Conservation (phyloP, 2,888 invertebrate genomes). For the Epistrophe grossulariae region DNA sequence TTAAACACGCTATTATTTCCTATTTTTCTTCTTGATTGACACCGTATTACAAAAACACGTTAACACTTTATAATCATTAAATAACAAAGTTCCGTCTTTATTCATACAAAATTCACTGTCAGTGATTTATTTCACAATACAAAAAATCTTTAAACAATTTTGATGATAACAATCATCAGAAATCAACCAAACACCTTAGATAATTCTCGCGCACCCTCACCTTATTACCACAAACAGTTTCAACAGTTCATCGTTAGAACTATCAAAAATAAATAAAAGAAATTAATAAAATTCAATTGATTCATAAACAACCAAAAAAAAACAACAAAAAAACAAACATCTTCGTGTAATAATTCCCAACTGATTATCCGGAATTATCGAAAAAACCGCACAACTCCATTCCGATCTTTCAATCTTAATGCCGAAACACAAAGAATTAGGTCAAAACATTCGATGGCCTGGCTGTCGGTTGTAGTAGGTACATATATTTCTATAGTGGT, state of each 20-base stretch:
- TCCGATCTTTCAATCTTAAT: constrained; percentile 3
- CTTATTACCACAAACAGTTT: constrained; percentile 27
- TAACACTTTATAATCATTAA: not conserved
- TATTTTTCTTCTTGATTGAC: not conserved
- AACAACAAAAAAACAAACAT: constrained; percentile 34
- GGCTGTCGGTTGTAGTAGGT: not conserved
- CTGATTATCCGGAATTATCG: constrained; percentile 69
- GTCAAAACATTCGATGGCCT: constrained; percentile 63
- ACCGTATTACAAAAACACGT: not conserved
- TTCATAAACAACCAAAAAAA: constrained; percentile 43
- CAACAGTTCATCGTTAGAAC: constrained; percentile 41
- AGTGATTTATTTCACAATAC: not conserved
- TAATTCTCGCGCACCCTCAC: not conserved
- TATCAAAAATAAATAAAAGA: constrained; percentile 19
- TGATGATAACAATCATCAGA: constrained; percentile 10
- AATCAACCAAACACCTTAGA: constrained; percentile 34
- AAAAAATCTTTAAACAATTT: not conserved
- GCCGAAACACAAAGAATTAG: constrained; percentile 56
- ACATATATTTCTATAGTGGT: not conserved
- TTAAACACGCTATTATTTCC: not conserved
- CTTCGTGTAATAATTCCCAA: constrained; percentile 54
- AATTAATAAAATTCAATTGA: constrained; percentile 66
- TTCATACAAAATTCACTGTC: constrained; percentile 1
- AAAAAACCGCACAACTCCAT: constrained; percentile 49
- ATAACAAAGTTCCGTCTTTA: not conserved